Evolutionary conservation across 2,113 vertebrate genomes (phyloP).

Genomic region (Phrynosoma blainvillii): DNA sequence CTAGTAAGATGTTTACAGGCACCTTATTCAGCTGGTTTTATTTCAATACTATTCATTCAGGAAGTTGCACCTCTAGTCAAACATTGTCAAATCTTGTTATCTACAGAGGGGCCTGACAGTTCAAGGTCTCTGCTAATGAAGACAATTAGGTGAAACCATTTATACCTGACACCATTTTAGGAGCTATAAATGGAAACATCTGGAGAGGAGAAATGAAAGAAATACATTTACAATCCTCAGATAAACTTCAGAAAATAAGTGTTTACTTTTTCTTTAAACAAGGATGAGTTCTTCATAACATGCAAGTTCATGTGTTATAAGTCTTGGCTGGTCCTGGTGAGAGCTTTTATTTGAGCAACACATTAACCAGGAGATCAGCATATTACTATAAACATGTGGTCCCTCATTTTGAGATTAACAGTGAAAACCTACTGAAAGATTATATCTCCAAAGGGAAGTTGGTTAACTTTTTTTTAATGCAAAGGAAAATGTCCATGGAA

Average conservation of each 20-base stretch:
- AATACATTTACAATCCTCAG: slow-evolving; percentile 22
- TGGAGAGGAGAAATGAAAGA: neutral
- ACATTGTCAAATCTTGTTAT: neutral
- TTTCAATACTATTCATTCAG: neutral
- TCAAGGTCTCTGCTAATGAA: slow-evolving; percentile 25
- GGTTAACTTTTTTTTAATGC: neutral
- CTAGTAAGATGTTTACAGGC: neutral
- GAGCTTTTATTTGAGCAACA: neutral
- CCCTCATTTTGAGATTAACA: neutral
- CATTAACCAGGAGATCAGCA: neutral
- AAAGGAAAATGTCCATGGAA: neutral
- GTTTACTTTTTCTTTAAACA: neutral
- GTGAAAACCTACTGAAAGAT: neutral
- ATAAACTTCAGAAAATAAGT: slow-evolving; percentile 2
- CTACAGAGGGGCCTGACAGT: neutral
- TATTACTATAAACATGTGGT: neutral
- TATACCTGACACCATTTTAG: slow-evolving; percentile 3
- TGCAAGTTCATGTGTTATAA: neutral
- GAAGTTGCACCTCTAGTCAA: slow-evolving; percentile 20
- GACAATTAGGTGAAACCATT: neutral
- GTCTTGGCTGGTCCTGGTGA: neutral
- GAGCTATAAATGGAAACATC: slow-evolving; percentile 26
- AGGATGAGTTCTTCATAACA: neutral
- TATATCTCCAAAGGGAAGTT: neutral
- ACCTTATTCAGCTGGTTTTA: neutral